Percentiles rank a stretch among this genome's conserved stretches.
These are phyloP conservation scores for Scelioninae gen. 1 DNA, from an alignment of 2,888 invertebrate genomes.

Conservation along the genomic window DNA sequence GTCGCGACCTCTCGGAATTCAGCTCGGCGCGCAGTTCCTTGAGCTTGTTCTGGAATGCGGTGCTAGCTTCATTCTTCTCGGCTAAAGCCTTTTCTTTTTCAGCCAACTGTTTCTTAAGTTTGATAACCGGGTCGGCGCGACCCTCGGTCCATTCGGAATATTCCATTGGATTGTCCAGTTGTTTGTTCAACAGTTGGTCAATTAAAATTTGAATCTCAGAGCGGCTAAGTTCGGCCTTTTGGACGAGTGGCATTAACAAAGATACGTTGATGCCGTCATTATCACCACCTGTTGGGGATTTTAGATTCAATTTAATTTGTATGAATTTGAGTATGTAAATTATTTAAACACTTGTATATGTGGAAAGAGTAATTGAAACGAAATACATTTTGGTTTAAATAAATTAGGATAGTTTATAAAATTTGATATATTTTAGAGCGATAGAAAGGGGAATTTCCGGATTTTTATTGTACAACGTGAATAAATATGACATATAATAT, in stretches of 20 bases:
- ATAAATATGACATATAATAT: not conserved
- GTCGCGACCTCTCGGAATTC: constrained; percentile 88
- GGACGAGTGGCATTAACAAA: constrained; percentile 90
- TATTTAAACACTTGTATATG: no score
- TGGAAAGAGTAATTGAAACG: no score
- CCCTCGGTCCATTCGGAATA: constrained; percentile 95
- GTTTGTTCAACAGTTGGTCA: constrained; percentile 94
- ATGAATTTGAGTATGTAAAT: no score
- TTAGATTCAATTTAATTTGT: no score
- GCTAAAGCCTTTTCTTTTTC: constrained; percentile 92
- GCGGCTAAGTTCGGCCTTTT: constrained; percentile 92
- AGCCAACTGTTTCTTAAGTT: constrained; percentile 93
- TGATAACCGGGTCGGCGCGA: constrained; percentile 92
- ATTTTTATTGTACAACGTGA: no score
- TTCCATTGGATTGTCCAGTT: constrained; percentile 89
- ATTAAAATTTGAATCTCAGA: constrained; percentile 95
- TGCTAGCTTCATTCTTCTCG: constrained; percentile 91
- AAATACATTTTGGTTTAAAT: no score
- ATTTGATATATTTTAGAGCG: no score
- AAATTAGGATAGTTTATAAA: no score
- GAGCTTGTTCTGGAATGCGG: constrained; percentile 90
- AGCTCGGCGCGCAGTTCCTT: constrained; percentile 91
- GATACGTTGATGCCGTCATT: constrained; percentile 89
- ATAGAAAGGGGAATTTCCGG: no score
- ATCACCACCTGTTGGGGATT: constrained; percentile 86